Percentiles rank a stretch among this genome's conserved stretches.
Evolutionary conservation across 2,797 vertebrate species (phyloP).

Genomic region (Oceanodroma leucorhoa): DNA sequence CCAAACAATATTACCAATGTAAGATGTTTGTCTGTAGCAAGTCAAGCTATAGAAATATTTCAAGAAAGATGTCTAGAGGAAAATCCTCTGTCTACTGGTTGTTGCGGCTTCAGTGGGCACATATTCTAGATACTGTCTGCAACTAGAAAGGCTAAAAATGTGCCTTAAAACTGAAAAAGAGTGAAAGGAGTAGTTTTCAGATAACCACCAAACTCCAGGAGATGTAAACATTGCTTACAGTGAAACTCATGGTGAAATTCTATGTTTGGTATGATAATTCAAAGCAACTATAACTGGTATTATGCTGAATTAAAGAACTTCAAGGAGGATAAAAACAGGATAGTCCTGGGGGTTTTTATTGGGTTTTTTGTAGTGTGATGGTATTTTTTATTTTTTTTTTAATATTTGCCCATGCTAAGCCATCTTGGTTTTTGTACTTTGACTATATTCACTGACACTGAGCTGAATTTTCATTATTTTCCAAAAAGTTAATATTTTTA

Average conservation of each 20-base stretch:
- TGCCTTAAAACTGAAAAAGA: not conserved
- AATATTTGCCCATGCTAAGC: not conserved
- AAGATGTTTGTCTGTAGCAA: not conserved
- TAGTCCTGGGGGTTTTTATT: not conserved
- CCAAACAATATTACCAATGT: rapidly evolving
- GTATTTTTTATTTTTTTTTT: not conserved
- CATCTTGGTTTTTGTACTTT: not conserved
- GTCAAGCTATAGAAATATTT: not conserved
- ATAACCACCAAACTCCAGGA: not conserved
- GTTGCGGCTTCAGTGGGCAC: not conserved
- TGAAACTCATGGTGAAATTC: not conserved
- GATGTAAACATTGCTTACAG: not conserved
- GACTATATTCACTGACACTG: not conserved
- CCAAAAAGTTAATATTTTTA: not conserved
- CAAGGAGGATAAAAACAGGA: not conserved
- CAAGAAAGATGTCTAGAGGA: not conserved
- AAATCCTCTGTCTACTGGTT: not conserved
- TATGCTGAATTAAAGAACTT: not conserved
- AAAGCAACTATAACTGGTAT: not conserved
- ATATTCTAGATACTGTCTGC: not conserved
- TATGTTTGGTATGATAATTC: not conserved
- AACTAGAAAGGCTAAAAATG: not conserved
- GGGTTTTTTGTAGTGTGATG: too few relatives aligned
- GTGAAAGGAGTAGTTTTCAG: not conserved
- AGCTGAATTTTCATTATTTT: not conserved